Evolutionary conservation across 1,140 invertebrate species (phyloP).

Genomic region (Drosophila rufa): DNA sequence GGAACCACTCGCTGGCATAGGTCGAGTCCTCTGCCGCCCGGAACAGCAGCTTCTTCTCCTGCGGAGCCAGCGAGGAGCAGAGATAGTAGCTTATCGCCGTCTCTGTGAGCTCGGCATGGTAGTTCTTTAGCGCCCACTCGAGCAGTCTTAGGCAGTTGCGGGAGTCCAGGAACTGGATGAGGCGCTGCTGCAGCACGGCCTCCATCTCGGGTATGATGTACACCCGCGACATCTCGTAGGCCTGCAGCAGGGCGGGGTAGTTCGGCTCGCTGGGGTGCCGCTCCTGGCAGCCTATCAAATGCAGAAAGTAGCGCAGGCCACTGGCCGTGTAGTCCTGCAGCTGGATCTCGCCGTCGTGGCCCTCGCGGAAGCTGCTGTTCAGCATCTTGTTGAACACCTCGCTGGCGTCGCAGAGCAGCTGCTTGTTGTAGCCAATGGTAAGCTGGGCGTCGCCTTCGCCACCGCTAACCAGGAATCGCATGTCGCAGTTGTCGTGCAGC

Average conservation of each 20-base stretch:
- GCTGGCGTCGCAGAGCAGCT: constrained; percentile 75
- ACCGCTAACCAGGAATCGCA: constrained; percentile 70
- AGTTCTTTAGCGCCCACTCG: constrained; percentile 82
- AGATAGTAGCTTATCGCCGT: constrained; percentile 81
- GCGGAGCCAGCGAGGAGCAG: constrained; percentile 57
- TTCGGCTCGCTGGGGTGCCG: constrained; percentile 54
- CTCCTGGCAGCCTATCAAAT: constrained; percentile 67
- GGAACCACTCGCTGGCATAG: constrained; percentile 79
- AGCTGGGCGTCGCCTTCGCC: constrained; percentile 17
- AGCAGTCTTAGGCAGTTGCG: constrained; percentile 72
- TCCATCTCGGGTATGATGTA: constrained; percentile 83
- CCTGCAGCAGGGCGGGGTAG: constrained; percentile 75
- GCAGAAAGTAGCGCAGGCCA: constrained; percentile 78
- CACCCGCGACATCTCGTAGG: constrained; percentile 80
- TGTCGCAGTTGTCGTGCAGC: constrained; percentile 69
- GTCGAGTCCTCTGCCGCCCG: constrained; percentile 75
- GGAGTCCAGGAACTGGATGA: constrained; percentile 70
- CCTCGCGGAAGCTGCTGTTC: constrained; percentile 79
- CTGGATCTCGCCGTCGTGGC: constrained; percentile 77
- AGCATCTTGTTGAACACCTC: constrained; percentile 85
- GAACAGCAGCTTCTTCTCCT: constrained; percentile 72
- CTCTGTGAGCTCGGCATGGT: constrained; percentile 78
- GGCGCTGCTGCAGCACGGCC: constrained; percentile 56
- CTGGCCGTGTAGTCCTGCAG: constrained; percentile 66
- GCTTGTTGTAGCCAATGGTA: constrained; percentile 77